phyloP scores from a whole-genome alignment of 2,113 vertebrate genomes.

The Pluvianellus socialis region DNA sequence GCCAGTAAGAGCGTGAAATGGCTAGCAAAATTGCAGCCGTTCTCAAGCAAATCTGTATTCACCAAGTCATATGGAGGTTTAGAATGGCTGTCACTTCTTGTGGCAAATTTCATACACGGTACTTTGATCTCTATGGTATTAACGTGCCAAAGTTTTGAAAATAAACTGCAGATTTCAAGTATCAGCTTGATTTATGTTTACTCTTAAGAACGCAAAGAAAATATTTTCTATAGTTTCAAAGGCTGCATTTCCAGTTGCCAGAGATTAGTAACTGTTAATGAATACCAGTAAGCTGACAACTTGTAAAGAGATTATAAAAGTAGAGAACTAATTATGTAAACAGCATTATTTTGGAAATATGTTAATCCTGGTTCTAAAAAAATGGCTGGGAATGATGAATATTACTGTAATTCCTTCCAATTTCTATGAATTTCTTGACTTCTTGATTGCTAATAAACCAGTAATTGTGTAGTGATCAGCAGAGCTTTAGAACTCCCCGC shows the following conservation, averaged over 20 bases:
- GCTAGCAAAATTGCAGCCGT: neutral
- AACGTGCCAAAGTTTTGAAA: neutral
- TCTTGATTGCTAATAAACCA: neutral
- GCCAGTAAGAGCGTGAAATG: neutral
- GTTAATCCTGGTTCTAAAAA: neutral
- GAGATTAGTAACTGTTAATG: neutral
- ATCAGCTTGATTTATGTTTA: neutral
- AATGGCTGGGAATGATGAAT: neutral
- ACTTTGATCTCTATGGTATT: neutral
- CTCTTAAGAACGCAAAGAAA: neutral
- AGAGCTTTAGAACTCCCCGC: neutral
- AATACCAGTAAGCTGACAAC: neutral
- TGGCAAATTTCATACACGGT: neutral
- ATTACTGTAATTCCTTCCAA: neutral
- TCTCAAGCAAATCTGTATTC: slow-evolving; percentile 51
- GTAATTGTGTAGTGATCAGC: neutral
- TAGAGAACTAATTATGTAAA: neutral
- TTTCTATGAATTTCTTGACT: neutral
- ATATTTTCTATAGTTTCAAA: neutral
- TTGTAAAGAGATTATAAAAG: neutral
- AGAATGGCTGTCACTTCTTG: slow-evolving; percentile 8
- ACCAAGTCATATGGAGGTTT: neutral
- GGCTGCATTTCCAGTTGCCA: neutral
- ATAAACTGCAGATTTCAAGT: neutral
- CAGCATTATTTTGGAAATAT: neutral